phyloP scores from a whole-genome alignment of 2,113 vertebrate species.

The Phoenicopterus ruber region DNA sequence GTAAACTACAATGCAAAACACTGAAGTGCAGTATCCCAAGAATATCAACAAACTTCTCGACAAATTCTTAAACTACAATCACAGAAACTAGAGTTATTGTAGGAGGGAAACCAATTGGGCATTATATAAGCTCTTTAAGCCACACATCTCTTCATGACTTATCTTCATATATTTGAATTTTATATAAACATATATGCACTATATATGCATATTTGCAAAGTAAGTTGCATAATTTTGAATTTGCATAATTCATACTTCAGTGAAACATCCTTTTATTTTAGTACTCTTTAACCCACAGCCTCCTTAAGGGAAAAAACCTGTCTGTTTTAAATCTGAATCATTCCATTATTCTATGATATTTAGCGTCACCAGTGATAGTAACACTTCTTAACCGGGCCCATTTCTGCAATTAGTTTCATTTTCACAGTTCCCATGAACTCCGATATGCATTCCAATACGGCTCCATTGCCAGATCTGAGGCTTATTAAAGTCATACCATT shows the following conservation, averaged over 20 bases:
- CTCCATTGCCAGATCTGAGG: constrained; percentile 6
- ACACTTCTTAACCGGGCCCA: background rate
- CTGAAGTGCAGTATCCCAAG: background rate
- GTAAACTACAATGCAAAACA: background rate
- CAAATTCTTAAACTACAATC: background rate
- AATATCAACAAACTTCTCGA: background rate
- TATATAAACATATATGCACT: background rate
- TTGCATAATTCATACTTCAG: background rate
- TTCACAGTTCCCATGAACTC: constrained; percentile 28
- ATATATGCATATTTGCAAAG: background rate
- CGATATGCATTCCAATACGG: background rate
- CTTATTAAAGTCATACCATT: constrained; percentile 35
- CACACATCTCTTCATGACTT: background rate
- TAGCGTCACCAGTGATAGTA: constrained; percentile 22
- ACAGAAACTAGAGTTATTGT: background rate
- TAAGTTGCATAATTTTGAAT: background rate
- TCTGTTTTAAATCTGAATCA: constrained; percentile 5
- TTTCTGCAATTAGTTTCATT: constrained; percentile 32
- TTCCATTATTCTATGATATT: background rate
- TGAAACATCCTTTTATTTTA: background rate
- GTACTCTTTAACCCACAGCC: background rate
- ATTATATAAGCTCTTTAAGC: background rate
- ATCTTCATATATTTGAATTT: background rate
- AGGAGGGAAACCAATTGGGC: background rate
- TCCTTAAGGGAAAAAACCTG: background rate